A percentile compares a stretch with the other conserved stretches of the same genome.
phyloP scores from a whole-genome alignment of 2,888 invertebrate species.

The Drosophila vallismaia region DNA sequence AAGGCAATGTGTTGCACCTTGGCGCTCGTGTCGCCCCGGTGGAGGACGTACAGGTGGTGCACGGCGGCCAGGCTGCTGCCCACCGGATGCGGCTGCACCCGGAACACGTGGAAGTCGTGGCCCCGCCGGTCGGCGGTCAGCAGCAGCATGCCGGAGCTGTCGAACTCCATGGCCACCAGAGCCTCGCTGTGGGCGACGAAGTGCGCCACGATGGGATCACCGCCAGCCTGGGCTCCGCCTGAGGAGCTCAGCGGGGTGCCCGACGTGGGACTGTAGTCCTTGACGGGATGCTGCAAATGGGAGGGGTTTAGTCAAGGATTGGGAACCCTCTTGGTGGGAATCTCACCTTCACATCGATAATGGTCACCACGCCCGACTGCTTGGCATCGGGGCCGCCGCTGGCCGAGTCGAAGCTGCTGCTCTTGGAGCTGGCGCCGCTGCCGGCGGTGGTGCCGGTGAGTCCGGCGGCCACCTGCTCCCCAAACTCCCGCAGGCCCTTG shows the following conservation, averaged over 20 bases:
- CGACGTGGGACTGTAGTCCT: constrained; percentile 82
- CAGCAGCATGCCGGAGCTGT: constrained; percentile 94
- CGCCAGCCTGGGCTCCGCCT: constrained; percentile 84
- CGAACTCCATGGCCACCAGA: constrained; percentile 94
- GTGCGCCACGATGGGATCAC: constrained; percentile 92
- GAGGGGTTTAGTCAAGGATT: background rate
- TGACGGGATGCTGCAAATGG: constrained; percentile 34
- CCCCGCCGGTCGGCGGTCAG: constrained; percentile 96
- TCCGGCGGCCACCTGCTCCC: constrained; percentile 96
- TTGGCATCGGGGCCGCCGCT: constrained; percentile 85
- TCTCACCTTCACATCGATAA: constrained; percentile 91
- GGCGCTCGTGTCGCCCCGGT: constrained; percentile 97
- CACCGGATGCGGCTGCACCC: constrained; percentile 96
- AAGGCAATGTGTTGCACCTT: constrained; percentile 97
- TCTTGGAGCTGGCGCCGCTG: constrained; percentile 83
- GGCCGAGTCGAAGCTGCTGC: constrained; percentile 84
- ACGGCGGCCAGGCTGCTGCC: constrained; percentile 94
- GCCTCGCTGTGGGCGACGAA: constrained; percentile 95
- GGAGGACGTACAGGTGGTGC: constrained; percentile 97
- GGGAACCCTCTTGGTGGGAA: no score
- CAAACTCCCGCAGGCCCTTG: constrained; percentile 94
- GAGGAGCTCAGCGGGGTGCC: constrained; percentile 76
- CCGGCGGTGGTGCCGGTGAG: constrained; percentile 88
- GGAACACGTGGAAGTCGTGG: constrained; percentile 97
- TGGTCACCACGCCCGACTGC: constrained; percentile 95